Percentiles rank a stretch among this genome's conserved stretches.
phyloP scores from a whole-genome alignment of 2,113 vertebrate genomes.

The Uria aalge region DNA sequence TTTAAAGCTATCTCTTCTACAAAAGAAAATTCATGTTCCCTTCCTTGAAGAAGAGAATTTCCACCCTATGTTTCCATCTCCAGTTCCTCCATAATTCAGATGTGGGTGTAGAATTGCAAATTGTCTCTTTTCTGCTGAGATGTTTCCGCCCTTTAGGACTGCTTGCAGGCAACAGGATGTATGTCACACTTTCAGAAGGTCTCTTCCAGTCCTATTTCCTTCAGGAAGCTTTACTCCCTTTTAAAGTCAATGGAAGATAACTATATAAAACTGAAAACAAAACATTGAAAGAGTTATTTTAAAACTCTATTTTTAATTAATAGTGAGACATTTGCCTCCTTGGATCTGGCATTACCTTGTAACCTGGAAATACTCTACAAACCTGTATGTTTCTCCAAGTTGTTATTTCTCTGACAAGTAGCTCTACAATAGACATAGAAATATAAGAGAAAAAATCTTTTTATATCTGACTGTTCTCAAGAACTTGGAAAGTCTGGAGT shows the following conservation, averaged over 20 bases:
- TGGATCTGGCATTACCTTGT: background rate
- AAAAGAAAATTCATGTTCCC: background rate
- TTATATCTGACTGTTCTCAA: background rate
- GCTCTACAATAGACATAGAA: background rate
- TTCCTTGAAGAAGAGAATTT: background rate
- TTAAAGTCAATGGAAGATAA: background rate
- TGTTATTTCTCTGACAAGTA: background rate
- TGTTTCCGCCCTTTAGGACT: background rate
- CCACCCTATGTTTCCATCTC: background rate
- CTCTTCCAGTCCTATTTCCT: background rate
- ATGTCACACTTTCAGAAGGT: background rate
- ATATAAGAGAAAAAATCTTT: background rate
- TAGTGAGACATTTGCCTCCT: background rate
- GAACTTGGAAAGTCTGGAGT: background rate
- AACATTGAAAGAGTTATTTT: background rate
- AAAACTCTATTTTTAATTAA: background rate
- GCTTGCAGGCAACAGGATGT: background rate
- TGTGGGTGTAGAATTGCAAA: background rate
- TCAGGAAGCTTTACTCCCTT: background rate
- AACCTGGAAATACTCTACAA: background rate
- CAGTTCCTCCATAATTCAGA: background rate
- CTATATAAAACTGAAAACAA: background rate
- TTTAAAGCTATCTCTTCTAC: background rate
- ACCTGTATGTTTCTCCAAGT: background rate
- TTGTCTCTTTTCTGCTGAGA: background rate